Conservation (phyloP, 2,888 invertebrate genomes). For the Scaptomyza cyrtandrae region DNA sequence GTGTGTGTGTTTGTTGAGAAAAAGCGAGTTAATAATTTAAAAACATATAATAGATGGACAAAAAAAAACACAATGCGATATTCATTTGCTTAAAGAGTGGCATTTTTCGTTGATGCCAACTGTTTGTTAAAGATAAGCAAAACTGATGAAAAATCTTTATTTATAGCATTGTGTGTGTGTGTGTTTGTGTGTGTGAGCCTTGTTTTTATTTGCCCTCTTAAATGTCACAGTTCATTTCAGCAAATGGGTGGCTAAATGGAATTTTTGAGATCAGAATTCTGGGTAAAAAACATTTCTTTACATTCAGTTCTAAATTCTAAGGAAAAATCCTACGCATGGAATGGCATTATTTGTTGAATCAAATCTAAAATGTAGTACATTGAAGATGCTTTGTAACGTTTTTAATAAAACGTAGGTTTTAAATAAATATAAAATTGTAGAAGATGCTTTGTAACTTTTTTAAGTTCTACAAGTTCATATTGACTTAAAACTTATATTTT, state of each 20-base stretch:
- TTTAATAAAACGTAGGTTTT: too few species aligned
- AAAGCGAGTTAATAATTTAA: conserved; percentile 63
- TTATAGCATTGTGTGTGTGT: conserved; percentile 9
- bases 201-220: background rate
- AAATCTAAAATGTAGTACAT: too few species aligned
- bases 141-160: conserved; percentile 23
- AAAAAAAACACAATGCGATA: conserved; percentile 24
- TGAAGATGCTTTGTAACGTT: too few species aligned
- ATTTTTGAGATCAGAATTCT: background rate
- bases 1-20: conserved; percentile 17
- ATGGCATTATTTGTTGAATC: background rate
- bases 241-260: conserved; percentile 6
- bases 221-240: conserved; percentile 10
- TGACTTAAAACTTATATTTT: too few species aligned
- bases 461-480: too few species aligned
- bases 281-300: background rate
- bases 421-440: too few species aligned
- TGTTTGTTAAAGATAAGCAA: conserved; percentile 34
- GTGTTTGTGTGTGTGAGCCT: conserved; percentile 2
- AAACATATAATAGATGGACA: conserved; percentile 38
- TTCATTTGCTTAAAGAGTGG: conserved; percentile 48
- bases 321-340: background rate
- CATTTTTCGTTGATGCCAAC: conserved; percentile 8
- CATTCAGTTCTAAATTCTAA: background rate
- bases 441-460: too few species aligned